Evolutionary conservation across 2,888 invertebrate species (phyloP), one percentile per base, ranked within the genome.

Genomic region (Hyposoter didymator): DNA sequence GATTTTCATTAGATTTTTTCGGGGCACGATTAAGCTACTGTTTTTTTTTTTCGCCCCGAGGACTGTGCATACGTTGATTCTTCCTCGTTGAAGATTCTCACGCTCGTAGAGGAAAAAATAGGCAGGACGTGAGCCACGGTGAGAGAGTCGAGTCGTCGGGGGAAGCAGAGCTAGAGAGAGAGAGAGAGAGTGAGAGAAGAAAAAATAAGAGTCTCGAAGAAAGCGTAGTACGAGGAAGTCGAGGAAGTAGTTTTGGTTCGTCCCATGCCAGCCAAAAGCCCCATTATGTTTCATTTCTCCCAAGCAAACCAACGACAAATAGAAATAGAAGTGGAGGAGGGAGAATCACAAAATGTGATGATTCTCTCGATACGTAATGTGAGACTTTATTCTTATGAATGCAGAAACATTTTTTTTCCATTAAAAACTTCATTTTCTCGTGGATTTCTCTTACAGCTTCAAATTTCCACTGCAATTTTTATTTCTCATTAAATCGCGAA

Each of bases 171-270:
- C 74, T 80, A 81, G 59, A 88, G 82, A 59, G 72, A 17, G 82
- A 79, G 83, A 81, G 59, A 80, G 78, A 78, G 64, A 82, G 76
- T 67, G 85, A 83, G 83, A 88, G 82, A 70, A 86, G 86, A 70
- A 87, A 87, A 83, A 84, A 86, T 85, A 87, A 88, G 88, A 73
- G 66, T 64, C 64, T 66, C 43, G 35, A 47, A 87, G 84, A 84
- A 79, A 87, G 79, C 69, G 59, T 72, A 45, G 45, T 52, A 69
- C 28, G 22, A 88, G 87, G 87, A 87, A 88, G 86, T 86, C 80
- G 74, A 76, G 83, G 80, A 83, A 85, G 83, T 74, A 67, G 72
- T 73, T 78, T 67, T 74, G 73, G 43, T 43, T 82, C 72, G 74
- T 64, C 55, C 55, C 80, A 67, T 76, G 66, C 17, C 3, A 67